Evolutionary conservation across 2,113 vertebrate species (phyloP), one percentile per base, ranked within the genome.

Genomic region (Lepus europaeus): DNA sequence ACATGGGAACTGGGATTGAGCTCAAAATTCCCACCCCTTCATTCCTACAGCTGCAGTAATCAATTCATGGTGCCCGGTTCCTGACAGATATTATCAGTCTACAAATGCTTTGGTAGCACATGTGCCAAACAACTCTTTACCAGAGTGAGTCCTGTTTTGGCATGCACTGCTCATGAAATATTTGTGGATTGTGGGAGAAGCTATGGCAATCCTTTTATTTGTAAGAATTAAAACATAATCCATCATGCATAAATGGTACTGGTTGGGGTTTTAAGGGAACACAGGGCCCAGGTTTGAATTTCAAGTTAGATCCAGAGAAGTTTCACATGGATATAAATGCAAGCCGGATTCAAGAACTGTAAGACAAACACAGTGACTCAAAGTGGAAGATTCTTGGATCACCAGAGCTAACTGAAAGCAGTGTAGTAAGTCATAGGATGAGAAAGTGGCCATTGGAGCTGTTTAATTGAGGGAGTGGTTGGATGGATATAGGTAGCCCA

Each of bases 141-240:
- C 56, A 87, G 66, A 95, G 61, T 11, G 29, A 95, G 73, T 53
- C 59, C 91, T 51, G 56, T 76, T 85, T 92, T 97, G 93, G 91
- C 84, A 86, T 59, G 80, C 3, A 64, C 73, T 61, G 33, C 69
- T 96, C 79, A 96, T 94, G 51, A 96, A 96, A 96, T 96, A 96
- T 96, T 97, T 95, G 89, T 96, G 29, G 56, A 51, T 49, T 61
- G 16, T 87, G 95, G 27, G 83, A 51, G 61, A 93, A 94, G 66
- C 79, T 91, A 36, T 93, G 53, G 68, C 95, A 92, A 96, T 92
- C 23, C 83, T 94, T 95, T 89, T 63, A 86, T 93, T 79, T 93
- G 33, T 86, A 73, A 56, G 49, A 91, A 73, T 90, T 68, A 3
- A 53, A 74, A 83, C 17, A 56, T 22, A 83, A 89, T 59, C 92